phyloP scores from a whole-genome alignment of 2,888 invertebrate species.

The Spialia ferax region DNA sequence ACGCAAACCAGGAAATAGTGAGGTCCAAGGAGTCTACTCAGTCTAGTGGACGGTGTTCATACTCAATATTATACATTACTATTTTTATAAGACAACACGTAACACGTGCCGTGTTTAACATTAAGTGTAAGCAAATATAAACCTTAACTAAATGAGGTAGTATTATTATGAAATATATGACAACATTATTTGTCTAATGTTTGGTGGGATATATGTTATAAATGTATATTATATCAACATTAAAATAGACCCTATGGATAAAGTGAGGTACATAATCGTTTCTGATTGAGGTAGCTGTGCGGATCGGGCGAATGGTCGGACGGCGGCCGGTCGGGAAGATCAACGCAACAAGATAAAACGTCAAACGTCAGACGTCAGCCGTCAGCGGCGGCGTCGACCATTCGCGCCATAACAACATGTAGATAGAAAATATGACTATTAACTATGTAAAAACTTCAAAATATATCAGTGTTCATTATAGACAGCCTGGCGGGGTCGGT shows the following conservation, averaged over 20 bases:
- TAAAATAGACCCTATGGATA: constrained; percentile 79
- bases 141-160: constrained; percentile 82
- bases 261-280: constrained; percentile 80
- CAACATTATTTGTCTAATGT: constrained; percentile 73
- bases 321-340: neutral
- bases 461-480: constrained; percentile 67
- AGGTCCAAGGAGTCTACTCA: constrained; percentile 6
- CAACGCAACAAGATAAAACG: neutral
- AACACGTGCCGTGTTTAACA: constrained; percentile 36
- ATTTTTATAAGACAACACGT: constrained; percentile 35
- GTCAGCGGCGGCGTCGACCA: constrained; percentile 21
- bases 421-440: constrained; percentile 49
- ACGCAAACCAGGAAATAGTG: too few species aligned
- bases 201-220: constrained; percentile 82
- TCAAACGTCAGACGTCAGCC: neutral
- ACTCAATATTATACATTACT: constrained; percentile 36
- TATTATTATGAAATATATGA: constrained; percentile 74
- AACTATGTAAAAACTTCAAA: constrained; percentile 50
- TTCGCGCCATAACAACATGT: constrained; percentile 49
- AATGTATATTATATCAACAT: constrained; percentile 71
- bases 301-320: constrained; percentile 44
- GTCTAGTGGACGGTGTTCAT: constrained; percentile 33
- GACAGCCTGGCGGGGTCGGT: constrained; percentile 54
- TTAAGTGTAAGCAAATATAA: constrained; percentile 50
- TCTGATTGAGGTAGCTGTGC: constrained; percentile 74